A percentile compares a stretch with the other conserved stretches of the same genome.
Evolutionary conservation across 2,888 invertebrate species (phyloP).

Genomic region (Drosophila flavopinicola): DNA sequence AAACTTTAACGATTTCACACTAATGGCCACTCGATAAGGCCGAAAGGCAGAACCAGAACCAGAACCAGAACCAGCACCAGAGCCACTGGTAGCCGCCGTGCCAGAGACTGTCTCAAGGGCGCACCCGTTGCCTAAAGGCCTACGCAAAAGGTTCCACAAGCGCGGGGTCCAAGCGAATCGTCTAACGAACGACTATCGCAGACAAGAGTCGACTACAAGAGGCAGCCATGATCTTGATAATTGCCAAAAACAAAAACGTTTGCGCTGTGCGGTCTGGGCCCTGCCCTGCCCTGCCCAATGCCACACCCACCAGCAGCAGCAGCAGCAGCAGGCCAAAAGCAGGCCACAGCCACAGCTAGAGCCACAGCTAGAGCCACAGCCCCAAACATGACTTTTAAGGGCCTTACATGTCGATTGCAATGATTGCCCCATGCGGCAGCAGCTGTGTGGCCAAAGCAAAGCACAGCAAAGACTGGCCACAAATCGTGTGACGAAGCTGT

Average conservation of each 20-base stretch:
- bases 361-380: constrained; percentile 15
- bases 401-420: constrained; percentile 76
- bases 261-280: constrained; percentile 52
- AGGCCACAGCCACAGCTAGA: not conserved
- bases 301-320: constrained; percentile 57
- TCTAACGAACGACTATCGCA: constrained; percentile 71
- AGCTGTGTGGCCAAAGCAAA: constrained; percentile 50
- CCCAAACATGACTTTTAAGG: constrained; percentile 75
- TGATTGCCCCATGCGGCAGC: constrained; percentile 55
- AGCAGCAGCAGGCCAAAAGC: constrained; percentile 6
- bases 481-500: constrained; percentile 66
- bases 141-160: constrained; percentile 51
- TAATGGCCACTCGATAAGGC: constrained; percentile 73
- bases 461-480: constrained; percentile 32
- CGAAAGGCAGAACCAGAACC: constrained; percentile 3
- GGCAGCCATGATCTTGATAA: constrained; percentile 73
- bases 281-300: constrained; percentile 31
- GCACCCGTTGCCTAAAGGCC: constrained; percentile 37
- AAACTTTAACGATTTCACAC: constrained; percentile 76
- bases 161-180: constrained; percentile 38
- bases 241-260: constrained; percentile 77
- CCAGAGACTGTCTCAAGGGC: constrained; percentile 36
- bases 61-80: constrained; percentile 5
- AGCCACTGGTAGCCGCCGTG: constrained; percentile 7
- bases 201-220: constrained; percentile 58